These are phyloP conservation scores for Drosophila teissieri DNA, from an alignment of 1,140 invertebrate genomes.

Conservation along the genomic window DNA sequence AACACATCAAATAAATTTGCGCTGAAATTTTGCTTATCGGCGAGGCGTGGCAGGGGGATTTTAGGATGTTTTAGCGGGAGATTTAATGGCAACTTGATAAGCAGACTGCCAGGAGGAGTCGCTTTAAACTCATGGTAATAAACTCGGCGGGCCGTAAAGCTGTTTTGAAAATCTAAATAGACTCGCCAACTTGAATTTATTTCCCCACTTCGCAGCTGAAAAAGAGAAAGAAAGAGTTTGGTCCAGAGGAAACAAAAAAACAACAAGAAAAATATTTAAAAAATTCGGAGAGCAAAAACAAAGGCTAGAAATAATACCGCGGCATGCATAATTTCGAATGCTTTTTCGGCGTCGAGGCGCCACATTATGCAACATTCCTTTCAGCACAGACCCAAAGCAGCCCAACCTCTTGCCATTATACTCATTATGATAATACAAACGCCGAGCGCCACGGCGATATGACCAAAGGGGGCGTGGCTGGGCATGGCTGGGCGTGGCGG, in stretches of 20 bases:
- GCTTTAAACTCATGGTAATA: constrained; percentile 78
- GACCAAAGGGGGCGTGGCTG: constrained; percentile 5
- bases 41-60: constrained; percentile 42
- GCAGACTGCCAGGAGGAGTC: constrained; percentile 37
- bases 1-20: constrained; percentile 80
- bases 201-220: constrained; percentile 11
- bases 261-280: too few species aligned
- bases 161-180: constrained; percentile 78
- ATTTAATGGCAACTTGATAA: constrained; percentile 80
- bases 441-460: constrained; percentile 35
- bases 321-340: constrained; percentile 76
- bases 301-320: constrained; percentile 68
- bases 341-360: constrained; percentile 56
- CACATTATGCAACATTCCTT: constrained; percentile 79
- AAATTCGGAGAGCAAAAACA: constrained; percentile 48
- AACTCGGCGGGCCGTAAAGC: constrained; percentile 66
- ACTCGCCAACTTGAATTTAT: constrained; percentile 75
- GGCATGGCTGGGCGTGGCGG: not conserved
- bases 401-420: constrained; percentile 26
- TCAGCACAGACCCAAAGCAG: constrained; percentile 36
- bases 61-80: constrained; percentile 36
- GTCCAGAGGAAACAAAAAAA: not conserved
- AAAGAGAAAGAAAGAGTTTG: constrained; percentile 10
- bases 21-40: constrained; percentile 77
- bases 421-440: constrained; percentile 81